Percentiles rank a stretch among this genome's conserved stretches.
Evolutionary conservation across 2,797 vertebrate genomes (phyloP).

Genomic region (Odontamblyopus lacepedii): DNA sequence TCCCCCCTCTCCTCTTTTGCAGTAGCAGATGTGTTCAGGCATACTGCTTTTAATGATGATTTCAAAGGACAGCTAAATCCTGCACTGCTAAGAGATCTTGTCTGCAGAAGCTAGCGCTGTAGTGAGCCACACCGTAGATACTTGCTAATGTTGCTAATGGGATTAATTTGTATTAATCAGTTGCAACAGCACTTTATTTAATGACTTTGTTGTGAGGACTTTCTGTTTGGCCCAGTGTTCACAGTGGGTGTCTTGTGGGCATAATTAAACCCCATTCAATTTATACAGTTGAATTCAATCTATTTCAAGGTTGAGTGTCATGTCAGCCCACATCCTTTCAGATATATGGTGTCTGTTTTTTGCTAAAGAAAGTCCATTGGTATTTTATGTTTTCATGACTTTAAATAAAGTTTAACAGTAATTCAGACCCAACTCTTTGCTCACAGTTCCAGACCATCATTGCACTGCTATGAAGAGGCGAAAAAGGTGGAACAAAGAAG

Average conservation of each 20-base stretch:
- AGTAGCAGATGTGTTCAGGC: conserved; percentile 54
- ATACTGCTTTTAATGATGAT: conserved; percentile 63
- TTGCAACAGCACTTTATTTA: conserved; percentile 21
- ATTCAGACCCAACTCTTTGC: no score
- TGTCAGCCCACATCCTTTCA: background rate
- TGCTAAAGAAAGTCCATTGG: no score
- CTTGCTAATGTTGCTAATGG: conserved; percentile 43
- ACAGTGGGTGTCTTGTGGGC: conserved; percentile 12
- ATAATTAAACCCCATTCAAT: conserved; percentile 11
- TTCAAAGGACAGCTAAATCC: conserved; percentile 55
- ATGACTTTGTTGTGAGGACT: conserved; percentile 32
- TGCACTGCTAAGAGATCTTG: conserved; percentile 34
- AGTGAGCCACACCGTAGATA: conserved; percentile 27
- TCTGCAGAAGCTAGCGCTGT: conserved; percentile 30
- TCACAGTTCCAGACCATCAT: no score
- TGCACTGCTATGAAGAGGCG: no score
- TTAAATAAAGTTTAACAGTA: no score
- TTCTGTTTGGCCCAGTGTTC: conserved; percentile 19
- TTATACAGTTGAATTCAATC: background rate
- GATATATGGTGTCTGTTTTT: background rate
- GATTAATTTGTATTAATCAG: background rate
- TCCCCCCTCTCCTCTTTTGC: conserved; percentile 31
- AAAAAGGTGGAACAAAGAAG: no score
- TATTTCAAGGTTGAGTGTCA: background rate
- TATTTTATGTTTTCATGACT: no score